Conservation (phyloP, 1,140 invertebrate genomes). For the Brachionus manjavacas region DNA sequence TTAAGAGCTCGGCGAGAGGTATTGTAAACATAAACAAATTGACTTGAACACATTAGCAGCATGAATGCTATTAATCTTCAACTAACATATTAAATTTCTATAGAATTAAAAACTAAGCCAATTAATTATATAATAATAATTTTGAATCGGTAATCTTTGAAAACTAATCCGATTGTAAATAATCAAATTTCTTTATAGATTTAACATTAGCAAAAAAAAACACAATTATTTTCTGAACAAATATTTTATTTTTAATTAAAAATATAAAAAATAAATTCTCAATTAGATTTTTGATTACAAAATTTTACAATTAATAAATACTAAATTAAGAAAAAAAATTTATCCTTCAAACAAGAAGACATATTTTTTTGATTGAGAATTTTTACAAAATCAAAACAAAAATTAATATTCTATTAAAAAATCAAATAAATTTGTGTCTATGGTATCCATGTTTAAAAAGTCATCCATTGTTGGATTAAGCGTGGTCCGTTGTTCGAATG, state of each 20-base stretch:
- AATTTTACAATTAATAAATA: slow-evolving; percentile 8
- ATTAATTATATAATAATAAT: background rate
- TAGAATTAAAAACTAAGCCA: background rate
- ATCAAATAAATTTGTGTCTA: background rate
- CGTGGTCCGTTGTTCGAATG: background rate
- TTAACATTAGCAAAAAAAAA: background rate
- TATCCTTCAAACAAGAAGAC: background rate
- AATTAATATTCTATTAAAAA: slow-evolving; percentile 1
- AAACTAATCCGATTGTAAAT: background rate
- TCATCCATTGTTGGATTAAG: background rate
- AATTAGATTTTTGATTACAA: background rate
- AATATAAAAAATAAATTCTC: background rate
- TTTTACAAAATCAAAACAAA: background rate
- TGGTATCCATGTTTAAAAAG: background rate
- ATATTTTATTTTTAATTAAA: background rate
- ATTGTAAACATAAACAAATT: no score
- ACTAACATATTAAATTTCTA: background rate
- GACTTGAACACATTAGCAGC: background rate
- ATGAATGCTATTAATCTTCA: background rate
- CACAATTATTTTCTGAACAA: background rate
- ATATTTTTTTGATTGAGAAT: background rate
- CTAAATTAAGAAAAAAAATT: background rate
- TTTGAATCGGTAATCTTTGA: background rate
- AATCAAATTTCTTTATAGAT: background rate
- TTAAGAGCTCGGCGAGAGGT: no score